Conservation (phyloP, 2,888 invertebrate genomes). For the Podotricha telesiphe region DNA sequence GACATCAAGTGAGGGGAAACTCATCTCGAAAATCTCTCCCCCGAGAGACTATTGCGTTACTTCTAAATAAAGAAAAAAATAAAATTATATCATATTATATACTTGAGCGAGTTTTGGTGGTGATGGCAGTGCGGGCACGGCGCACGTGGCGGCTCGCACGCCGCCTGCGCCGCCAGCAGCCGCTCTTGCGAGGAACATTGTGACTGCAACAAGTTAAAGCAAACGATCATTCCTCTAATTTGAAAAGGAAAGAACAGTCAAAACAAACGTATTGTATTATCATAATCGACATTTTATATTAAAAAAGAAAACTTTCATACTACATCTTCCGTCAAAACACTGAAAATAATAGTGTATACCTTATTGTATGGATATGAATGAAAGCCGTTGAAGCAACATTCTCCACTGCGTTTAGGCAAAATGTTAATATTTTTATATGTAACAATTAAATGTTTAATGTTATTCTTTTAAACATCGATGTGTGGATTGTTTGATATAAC, state of each 20-base stretch:
- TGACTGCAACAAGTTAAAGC: constrained; percentile 86
- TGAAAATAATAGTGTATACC: not conserved
- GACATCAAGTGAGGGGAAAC: too few species aligned
- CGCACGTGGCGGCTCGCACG: constrained; percentile 71
- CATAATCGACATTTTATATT: too few species aligned
- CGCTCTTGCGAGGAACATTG: constrained; percentile 99
- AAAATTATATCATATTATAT: constrained; percentile 32
- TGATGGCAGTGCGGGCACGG: constrained; percentile 79
- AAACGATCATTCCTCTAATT: constrained; percentile 1
- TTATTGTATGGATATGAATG: not conserved
- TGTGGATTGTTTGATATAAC: not conserved
- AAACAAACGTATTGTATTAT: not conserved
- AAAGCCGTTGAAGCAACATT: not conserved
- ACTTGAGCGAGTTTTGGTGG: constrained; percentile 79
- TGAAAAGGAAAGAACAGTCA: not conserved
- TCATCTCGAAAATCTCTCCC: too few species aligned
- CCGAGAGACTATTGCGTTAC: too few species aligned
- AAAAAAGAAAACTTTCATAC: too few species aligned
- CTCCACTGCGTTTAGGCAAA: too few species aligned
- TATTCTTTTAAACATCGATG: not conserved
- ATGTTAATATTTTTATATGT: not conserved
- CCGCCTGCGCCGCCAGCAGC: constrained; percentile 85
- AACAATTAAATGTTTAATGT: constrained; percentile 4
- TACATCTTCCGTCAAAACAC: too few species aligned
- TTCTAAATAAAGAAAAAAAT: not conserved